Conservation (phyloP, 2,888 invertebrate species). For the Cephus pulcher region DNA sequence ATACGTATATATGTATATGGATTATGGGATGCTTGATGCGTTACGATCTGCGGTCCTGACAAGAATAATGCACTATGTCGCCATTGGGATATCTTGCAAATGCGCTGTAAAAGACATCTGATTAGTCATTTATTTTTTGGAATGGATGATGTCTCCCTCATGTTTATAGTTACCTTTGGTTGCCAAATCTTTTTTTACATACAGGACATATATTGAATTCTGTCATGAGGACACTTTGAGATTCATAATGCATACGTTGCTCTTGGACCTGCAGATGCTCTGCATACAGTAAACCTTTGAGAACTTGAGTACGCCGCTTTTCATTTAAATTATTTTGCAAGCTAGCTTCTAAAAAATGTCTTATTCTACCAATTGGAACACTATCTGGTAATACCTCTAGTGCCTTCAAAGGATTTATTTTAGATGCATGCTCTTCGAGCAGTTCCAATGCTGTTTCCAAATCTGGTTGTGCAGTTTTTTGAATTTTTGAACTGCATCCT, state of each 20-base stretch:
- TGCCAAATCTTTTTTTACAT: conserved; percentile 93
- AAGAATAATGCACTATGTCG: conserved; percentile 92
- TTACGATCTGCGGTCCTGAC: conserved; percentile 72
- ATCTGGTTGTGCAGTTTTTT: conserved; percentile 77
- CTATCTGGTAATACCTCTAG: conserved; percentile 84
- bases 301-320: conserved; percentile 80
- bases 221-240: conserved; percentile 84
- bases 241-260: conserved; percentile 82
- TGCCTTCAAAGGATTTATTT: conserved; percentile 85
- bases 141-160: background rate
- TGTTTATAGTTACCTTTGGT: conserved; percentile 76
- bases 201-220: conserved; percentile 91
- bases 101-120: conserved; percentile 73
- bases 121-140: background rate
- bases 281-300: conserved; percentile 85
- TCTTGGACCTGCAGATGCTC: conserved; percentile 89
- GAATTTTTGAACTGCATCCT: conserved; percentile 56
- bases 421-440: conserved; percentile 84
- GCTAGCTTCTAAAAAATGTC: conserved; percentile 83
- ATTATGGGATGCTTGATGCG: background rate
- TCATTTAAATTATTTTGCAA: conserved; percentile 80
- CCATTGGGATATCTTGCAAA: conserved; percentile 93
- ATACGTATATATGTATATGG: background rate
- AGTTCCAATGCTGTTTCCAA: conserved; percentile 83
- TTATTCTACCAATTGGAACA: conserved; percentile 81